Conservation (phyloP, 2,113 vertebrate species). For the Girardinichthys multiradiatus region DNA sequence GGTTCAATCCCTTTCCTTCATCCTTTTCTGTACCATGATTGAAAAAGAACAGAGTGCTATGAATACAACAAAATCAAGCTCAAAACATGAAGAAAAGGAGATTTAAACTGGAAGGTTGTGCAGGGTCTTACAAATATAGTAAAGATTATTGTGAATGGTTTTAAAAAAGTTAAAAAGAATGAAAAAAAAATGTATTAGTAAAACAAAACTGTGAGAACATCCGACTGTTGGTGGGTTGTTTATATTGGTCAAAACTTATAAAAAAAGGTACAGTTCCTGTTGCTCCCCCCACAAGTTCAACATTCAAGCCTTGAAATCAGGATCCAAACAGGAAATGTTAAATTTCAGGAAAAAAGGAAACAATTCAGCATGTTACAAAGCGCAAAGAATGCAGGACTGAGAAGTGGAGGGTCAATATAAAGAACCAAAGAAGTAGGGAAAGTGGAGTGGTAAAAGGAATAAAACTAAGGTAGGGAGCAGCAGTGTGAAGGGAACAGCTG, state of each 20-base stretch:
- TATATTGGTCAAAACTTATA: constrained; percentile 41
- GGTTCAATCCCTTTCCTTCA: constrained; percentile 59
- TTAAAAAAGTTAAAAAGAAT: neutral
- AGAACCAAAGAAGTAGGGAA: constrained; percentile 1
- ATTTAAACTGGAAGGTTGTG: constrained; percentile 21
- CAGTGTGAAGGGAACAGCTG: constrained; percentile 31
- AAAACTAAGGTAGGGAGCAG: constrained; percentile 37
- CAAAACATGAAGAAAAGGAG: neutral
- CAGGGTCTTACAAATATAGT: neutral
- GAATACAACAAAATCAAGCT: constrained; percentile 16
- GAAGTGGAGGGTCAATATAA: constrained; percentile 36
- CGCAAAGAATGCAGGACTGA: constrained; percentile 23
- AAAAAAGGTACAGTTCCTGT: constrained; percentile 12
- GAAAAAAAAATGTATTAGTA: constrained; percentile 20
- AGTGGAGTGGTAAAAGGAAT: constrained; percentile 2
- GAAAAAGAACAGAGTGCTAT: constrained; percentile 42
- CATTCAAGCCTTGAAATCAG: constrained; percentile 32
- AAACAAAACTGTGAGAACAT: constrained; percentile 32
- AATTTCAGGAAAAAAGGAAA: constrained; percentile 27
- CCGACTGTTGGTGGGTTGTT: constrained; percentile 26
- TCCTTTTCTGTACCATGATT: constrained; percentile 51
- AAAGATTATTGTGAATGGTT: neutral
- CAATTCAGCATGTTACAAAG: constrained; percentile 17
- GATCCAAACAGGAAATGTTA: constrained; percentile 50
- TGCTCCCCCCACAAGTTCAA: constrained; percentile 34